A percentile compares a stretch with the other conserved stretches of the same genome.
phyloP scores from a whole-genome alignment of 1,140 invertebrate species.

The Drosophila teissieri region DNA sequence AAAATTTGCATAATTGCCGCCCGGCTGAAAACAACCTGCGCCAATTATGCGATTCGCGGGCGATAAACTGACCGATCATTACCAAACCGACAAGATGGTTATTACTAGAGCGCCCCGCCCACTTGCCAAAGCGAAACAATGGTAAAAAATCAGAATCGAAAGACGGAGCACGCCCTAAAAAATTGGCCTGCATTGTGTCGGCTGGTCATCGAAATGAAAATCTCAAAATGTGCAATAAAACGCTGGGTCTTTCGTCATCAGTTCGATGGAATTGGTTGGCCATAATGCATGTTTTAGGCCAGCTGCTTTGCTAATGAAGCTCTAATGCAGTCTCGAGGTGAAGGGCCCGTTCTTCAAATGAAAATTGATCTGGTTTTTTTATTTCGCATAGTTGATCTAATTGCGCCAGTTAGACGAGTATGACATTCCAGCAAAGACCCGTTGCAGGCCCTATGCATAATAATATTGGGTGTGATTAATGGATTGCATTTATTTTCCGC shows the following conservation, averaged over 20 bases:
- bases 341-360: conserved; percentile 31
- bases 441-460: conserved; percentile 51
- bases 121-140: conserved; percentile 48
- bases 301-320: conserved; percentile 32
- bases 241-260: conserved; percentile 32
- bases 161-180: conserved; percentile 32
- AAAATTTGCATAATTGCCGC: conserved; percentile 67
- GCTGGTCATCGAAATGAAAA: conserved; percentile 34
- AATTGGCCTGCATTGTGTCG: conserved; percentile 40
- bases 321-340: conserved; percentile 37
- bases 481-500: conserved; percentile 21
- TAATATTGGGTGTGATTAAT: conserved; percentile 66
- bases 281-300: conserved; percentile 40
- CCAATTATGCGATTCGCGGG: conserved; percentile 70
- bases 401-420: conserved; percentile 46
- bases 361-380: conserved; percentile 22
- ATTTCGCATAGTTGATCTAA: conserved; percentile 31
- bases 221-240: conserved; percentile 33
- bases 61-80: conserved; percentile 78
- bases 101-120: conserved; percentile 64
- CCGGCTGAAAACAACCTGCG: conserved; percentile 27
- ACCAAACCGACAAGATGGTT: conserved; percentile 65
- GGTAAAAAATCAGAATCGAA: conserved; percentile 15
- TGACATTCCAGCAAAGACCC: conserved; percentile 50
- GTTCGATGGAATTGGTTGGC: conserved; percentile 8